Evolutionary conservation across 92 coral and sea anemone species (phyloP).

Genomic region (Galaxea fascicularis): DNA sequence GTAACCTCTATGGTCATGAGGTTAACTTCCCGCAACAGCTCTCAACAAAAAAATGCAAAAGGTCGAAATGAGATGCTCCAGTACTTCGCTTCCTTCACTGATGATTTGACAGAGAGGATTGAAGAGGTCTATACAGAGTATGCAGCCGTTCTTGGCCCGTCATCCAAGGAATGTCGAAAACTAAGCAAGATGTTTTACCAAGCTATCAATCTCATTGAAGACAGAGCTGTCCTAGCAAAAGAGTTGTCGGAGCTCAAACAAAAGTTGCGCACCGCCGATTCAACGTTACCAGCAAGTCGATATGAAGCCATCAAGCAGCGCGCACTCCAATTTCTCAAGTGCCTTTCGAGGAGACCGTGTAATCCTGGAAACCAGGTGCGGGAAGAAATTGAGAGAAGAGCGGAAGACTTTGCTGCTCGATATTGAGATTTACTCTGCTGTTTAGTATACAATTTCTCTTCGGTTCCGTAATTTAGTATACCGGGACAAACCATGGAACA

Average conservation of each 20-base stretch:
- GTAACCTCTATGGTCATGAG: too few species aligned
- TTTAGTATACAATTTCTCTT: too few species aligned
- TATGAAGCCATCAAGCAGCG: conserved; percentile 42
- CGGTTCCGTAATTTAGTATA: too few species aligned
- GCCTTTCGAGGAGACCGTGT: not conserved
- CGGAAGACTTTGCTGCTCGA: conserved; percentile 49
- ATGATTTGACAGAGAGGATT: conserved; percentile 18
- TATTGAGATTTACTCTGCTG: too few species aligned
- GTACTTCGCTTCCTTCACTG: conserved; percentile 31
- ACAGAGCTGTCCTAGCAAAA: not conserved
- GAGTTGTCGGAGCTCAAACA: not conserved
- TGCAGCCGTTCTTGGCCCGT: conserved; percentile 28
- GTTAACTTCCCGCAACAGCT: not conserved
- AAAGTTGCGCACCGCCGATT: not conserved
- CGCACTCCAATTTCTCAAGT: too few species aligned
- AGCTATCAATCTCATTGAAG: not conserved
- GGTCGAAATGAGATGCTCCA: conserved; percentile 17
- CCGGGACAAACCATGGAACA: too few species aligned
- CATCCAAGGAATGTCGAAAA: conserved; percentile 26
- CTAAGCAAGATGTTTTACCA: conserved; percentile 26
- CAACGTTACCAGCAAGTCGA: not conserved
- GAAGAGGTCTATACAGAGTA: conserved; percentile 13
- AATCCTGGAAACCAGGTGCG: conserved; percentile 60
- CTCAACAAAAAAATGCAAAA: not conserved
- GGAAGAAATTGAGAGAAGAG: conserved; percentile 66